Evolutionary conservation across 2,797 vertebrate genomes (phyloP).

Genomic region (Poeciliopsis gracilis): DNA sequence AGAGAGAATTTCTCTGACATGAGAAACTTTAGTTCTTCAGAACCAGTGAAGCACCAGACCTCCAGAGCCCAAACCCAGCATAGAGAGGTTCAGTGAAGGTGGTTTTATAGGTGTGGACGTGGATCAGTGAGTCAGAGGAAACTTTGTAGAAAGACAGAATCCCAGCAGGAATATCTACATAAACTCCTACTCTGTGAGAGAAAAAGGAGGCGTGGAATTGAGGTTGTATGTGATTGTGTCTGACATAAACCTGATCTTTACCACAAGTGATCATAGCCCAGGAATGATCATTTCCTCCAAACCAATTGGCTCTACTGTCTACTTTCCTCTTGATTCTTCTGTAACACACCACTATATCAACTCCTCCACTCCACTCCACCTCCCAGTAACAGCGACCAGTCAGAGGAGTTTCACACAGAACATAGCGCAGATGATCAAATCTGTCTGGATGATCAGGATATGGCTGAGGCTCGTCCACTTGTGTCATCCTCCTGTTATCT

Average conservation of each 20-base stretch:
- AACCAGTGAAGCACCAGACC: too few relatives aligned
- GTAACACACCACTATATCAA: neutral
- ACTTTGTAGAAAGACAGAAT: too few relatives aligned
- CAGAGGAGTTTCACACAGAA: neutral
- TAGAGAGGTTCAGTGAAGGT: neutral
- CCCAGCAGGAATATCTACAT: neutral
- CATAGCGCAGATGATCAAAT: neutral
- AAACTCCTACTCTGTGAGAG: neutral
- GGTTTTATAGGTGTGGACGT: neutral
- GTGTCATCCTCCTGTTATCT: neutral
- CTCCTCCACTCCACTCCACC: fast-evolving
- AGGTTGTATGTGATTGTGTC: neutral
- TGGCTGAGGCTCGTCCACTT: neutral
- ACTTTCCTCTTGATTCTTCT: neutral
- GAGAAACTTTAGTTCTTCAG: neutral
- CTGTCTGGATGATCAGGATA: neutral
- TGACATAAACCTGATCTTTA: neutral
- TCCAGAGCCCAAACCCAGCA: neutral
- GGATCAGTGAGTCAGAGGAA: neutral
- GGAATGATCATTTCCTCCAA: neutral
- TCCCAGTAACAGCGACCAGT: conserved; percentile 2
- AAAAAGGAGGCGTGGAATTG: too few relatives aligned
- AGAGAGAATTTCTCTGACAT: neutral
- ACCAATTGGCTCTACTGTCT: fast-evolving
- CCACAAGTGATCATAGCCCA: neutral